phyloP scores from a whole-genome alignment of 2,797 vertebrate genomes.

The Diplodus sargus region DNA sequence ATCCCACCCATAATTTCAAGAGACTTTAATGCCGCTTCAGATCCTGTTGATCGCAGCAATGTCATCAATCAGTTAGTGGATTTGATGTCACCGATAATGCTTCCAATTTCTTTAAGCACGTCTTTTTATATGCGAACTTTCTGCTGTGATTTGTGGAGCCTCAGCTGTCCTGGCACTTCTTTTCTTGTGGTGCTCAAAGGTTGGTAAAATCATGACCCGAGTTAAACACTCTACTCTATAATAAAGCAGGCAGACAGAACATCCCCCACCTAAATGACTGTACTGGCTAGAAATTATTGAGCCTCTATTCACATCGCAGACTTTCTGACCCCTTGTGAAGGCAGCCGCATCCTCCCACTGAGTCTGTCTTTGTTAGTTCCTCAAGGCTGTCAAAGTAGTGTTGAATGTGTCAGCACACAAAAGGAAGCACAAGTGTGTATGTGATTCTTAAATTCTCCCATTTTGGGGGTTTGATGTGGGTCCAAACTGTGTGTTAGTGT shows the following conservation, averaged over 20 bases:
- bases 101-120: constrained; percentile 13
- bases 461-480: not conserved
- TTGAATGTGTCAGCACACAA: constrained; percentile 1
- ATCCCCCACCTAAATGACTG: not conserved
- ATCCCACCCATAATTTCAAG: not conserved
- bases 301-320: not conserved
- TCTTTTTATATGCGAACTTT: constrained; percentile 5
- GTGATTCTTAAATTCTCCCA: not conserved
- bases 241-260: constrained; percentile 14
- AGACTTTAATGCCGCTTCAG: constrained; percentile 8
- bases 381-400: not conserved
- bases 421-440: not conserved
- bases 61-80: constrained; percentile 4
- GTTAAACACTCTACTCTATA: too few relatives aligned
- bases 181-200: not conserved
- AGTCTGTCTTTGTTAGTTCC: not conserved
- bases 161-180: not conserved
- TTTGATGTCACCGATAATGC: not conserved
- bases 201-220: not conserved
- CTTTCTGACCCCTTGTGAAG: not conserved
- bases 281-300: constrained; percentile 6
- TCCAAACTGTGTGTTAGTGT: constrained; percentile 2
- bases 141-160: constrained; percentile 23
- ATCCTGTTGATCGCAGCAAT: constrained; percentile 4
- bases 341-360: not conserved